Base-by-base conservation (phyloP, 1,140 invertebrate genomes). In the Pissodes strobi region DNA sequence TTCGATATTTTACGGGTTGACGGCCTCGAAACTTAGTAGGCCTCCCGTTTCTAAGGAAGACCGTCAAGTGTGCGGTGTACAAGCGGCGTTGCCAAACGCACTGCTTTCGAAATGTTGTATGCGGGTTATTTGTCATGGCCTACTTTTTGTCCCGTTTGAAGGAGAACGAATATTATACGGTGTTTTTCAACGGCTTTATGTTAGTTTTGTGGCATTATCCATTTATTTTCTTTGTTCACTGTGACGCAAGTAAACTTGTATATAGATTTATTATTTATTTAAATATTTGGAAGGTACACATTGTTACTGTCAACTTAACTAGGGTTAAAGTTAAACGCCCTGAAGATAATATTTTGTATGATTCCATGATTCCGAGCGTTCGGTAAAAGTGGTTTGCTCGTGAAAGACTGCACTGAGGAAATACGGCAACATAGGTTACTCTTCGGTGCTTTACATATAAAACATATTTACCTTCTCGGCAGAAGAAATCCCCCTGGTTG, bases 91-190 rank as follows among this genome's bases (percentile, higher is more conserved):
- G 58, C 58, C 58, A 51, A 41, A 15, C 9, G 27, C 22, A 18
- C 45, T 43, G 58, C 58, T 61, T 61, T 61, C 58, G 58, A 61
- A 61, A 61, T 61, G 51, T 61, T 51, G 49, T 30, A 61, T 61
- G 58, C 46, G 34, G 58, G 58, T 61, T 61, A 61, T 61, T 61
- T 61, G 58, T 61, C 58, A 61, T 61, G 58, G 58, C 58, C 58
- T 61, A 61, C 58, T 61, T 61, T 61, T 38, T 51, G 46, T 51
- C 48, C 12, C 17, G 43, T 38, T 48, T 15, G 56, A 48, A 58
- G 21, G 55, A 34, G 56, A 59, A 37, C 43, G 41, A 48, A 59
- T 34, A 13, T 34, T 27, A n/a, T 52, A 37, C 52, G 52, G 12
- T 21, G 34, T 55, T 55, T 55, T 55, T 52, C 49, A 17, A 27